These are phyloP conservation scores for Hypsibius dujardini DNA, from an alignment of 1,140 invertebrate species.

Conservation along the genomic window DNA sequence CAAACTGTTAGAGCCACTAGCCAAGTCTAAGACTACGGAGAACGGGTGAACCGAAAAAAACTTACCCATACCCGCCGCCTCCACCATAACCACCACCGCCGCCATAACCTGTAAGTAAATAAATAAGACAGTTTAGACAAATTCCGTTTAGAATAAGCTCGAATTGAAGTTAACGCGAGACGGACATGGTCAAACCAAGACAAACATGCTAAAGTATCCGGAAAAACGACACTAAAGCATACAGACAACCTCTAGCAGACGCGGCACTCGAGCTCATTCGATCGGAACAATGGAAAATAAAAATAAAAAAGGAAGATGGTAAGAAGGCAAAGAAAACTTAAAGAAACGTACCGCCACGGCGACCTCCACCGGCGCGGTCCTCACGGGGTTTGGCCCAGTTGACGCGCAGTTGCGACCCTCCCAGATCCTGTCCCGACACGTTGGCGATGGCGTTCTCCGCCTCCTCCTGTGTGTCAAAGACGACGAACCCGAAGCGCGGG, in stretches of 20 bases:
- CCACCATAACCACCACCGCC: neutral
- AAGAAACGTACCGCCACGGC: conserved; percentile 11
- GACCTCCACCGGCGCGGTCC: conserved; percentile 2
- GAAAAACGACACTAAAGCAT: too few relatives aligned
- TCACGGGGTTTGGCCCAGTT: conserved; percentile 16
- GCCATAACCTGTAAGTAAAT: too few relatives aligned
- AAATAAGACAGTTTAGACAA: neutral
- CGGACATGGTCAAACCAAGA: too few relatives aligned
- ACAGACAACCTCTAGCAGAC: too few relatives aligned
- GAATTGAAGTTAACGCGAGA: neutral
- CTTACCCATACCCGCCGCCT: neutral
- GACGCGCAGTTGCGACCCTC: neutral
- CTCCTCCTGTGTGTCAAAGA: neutral
- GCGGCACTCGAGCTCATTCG: too few relatives aligned
- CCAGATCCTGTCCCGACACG: neutral
- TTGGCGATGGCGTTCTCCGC: conserved; percentile 13
- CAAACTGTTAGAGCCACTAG: neutral
- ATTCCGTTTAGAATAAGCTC: neutral
- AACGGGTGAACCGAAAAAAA: conserved; percentile 15
- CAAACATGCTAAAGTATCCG: too few relatives aligned
- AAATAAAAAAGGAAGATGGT: neutral
- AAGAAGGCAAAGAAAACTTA: neutral
- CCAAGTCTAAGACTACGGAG: conserved; percentile 21
- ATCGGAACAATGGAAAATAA: neutral
- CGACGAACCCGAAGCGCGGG: conserved; percentile 7